phyloP scores from a whole-genome alignment of 2,113 vertebrate species.

The Pteronura brasiliensis region DNA sequence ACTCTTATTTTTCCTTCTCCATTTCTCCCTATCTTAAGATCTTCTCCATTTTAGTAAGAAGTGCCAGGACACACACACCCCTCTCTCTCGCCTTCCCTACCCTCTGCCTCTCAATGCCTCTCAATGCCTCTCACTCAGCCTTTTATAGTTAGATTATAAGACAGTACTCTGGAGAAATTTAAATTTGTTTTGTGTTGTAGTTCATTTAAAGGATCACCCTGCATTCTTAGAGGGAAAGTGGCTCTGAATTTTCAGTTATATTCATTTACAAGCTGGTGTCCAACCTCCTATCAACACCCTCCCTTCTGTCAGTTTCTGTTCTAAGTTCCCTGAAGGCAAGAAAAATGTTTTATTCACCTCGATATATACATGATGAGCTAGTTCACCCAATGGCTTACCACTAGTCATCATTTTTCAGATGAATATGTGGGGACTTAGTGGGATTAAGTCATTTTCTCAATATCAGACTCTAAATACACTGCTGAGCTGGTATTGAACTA shows the following conservation, averaged over 20 bases:
- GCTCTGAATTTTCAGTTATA: background rate
- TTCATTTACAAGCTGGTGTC: background rate
- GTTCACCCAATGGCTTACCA: background rate
- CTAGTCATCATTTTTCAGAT: background rate
- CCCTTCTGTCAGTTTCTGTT: background rate
- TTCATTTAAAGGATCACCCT: background rate
- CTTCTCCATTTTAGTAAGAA: background rate
- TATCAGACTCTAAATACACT: background rate
- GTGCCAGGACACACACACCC: background rate
- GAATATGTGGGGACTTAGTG: background rate
- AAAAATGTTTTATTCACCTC: background rate
- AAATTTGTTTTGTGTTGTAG: background rate
- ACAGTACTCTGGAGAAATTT: background rate
- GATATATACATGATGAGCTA: background rate
- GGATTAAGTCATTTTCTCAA: background rate
- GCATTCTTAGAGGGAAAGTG: background rate
- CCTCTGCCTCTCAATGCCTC: background rate
- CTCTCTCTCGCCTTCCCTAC: background rate
- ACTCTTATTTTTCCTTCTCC: background rate
- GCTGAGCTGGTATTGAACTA: background rate
- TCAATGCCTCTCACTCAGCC: background rate
- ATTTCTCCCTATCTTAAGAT: background rate
- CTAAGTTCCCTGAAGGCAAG: background rate
- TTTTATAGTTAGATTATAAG: background rate
- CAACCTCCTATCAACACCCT: background rate